phyloP scores from a whole-genome alignment of 1,140 invertebrate genomes.

The Apis dorsata region DNA sequence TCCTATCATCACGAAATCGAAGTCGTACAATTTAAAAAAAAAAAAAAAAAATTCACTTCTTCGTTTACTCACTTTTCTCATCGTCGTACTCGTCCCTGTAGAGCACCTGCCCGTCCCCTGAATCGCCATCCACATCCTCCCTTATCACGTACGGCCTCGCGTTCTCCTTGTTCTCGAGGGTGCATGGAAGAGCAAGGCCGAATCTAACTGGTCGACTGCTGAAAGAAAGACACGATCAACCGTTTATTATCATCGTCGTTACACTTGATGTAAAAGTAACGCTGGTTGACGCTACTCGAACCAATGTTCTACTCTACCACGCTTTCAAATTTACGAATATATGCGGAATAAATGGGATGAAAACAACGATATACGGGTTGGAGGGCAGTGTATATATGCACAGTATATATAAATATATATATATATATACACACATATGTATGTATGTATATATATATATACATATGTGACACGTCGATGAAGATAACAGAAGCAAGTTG shows the following conservation, averaged over 20 bases:
- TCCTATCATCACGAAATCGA: too few species aligned
- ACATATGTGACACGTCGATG: constrained; percentile 29
- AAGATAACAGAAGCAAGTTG: constrained; percentile 50
- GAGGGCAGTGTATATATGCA: constrained; percentile 17
- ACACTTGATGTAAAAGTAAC: too few species aligned
- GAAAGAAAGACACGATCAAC: constrained; percentile 61
- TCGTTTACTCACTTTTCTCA: constrained; percentile 80
- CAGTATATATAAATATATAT: background rate
- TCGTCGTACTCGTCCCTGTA: constrained; percentile 90
- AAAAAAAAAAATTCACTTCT: background rate
- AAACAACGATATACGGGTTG: constrained; percentile 27
- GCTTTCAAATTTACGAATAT: constrained; percentile 44
- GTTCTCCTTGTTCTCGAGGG: constrained; percentile 92
- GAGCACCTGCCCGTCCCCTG: constrained; percentile 85
- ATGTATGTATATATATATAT: background rate
- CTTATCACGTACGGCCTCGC: constrained; percentile 87
- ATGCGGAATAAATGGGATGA: constrained; percentile 44
- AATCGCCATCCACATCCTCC: constrained; percentile 83
- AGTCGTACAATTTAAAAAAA: too few species aligned
- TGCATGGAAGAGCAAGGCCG: constrained; percentile 85
- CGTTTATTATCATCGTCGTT: background rate
- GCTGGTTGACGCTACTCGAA: constrained; percentile 68
- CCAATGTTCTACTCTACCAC: constrained; percentile 74
- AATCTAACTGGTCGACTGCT: constrained; percentile 90
- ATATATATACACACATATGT: too few species aligned